phyloP scores from a whole-genome alignment of 2,113 vertebrate genomes.

The Suncus etruscus region DNA sequence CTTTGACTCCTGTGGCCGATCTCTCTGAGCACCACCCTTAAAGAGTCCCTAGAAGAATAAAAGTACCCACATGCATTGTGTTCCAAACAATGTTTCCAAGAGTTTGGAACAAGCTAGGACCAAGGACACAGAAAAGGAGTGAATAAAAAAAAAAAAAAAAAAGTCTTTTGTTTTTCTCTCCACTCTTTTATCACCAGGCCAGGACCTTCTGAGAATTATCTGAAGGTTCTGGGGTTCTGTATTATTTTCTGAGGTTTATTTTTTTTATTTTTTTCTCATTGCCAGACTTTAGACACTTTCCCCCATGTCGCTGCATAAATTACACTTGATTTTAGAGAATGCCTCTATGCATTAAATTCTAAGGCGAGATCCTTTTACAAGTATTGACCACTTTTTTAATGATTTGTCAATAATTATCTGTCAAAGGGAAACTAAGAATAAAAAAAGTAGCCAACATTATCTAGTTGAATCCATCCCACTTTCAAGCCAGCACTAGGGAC shows the following conservation, averaged over 20 bases:
- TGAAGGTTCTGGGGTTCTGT: background rate
- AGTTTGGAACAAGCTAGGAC: slow-evolving; percentile 59
- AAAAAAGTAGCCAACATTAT: slow-evolving; percentile 38
- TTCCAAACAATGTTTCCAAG: slow-evolving; percentile 60
- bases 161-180: slow-evolving; percentile 78
- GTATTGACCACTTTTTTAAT: slow-evolving; percentile 39
- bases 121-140: slow-evolving; percentile 43
- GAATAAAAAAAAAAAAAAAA: slow-evolving; percentile 48
- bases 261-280: slow-evolving; percentile 35
- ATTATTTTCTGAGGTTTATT: background rate
- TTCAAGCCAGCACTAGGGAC: background rate
- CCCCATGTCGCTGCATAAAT: slow-evolving; percentile 35
- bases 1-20: background rate
- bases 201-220: background rate
- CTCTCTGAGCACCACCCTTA: slow-evolving; percentile 24
- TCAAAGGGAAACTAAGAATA: slow-evolving; percentile 56
- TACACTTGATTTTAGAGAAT: slow-evolving; percentile 58
- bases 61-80: slow-evolving; percentile 38
- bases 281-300: slow-evolving; percentile 1
- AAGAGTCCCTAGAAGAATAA: slow-evolving; percentile 11
- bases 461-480: slow-evolving; percentile 53
- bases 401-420: slow-evolving; percentile 34
- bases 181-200: background rate
- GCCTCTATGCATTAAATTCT: background rate
- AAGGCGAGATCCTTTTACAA: slow-evolving; percentile 32